Conservation (phyloP, 2,888 invertebrate species). For the Drosophila crucigera region DNA sequence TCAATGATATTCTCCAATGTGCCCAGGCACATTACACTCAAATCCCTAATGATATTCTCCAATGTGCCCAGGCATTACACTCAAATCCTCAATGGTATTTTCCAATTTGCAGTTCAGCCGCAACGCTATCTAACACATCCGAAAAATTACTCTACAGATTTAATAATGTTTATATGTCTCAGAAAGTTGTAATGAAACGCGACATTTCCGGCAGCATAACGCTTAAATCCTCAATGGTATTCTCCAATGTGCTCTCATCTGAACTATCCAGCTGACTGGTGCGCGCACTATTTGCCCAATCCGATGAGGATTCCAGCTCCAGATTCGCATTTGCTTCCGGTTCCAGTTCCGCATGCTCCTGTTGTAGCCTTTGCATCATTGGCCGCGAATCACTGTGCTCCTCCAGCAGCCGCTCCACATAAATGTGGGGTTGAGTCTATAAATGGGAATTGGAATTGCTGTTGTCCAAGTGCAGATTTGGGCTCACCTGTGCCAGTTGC, state of each 20-base stretch:
- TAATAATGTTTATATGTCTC: conserved; percentile 18
- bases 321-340: conserved; percentile 39
- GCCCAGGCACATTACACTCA: not conserved
- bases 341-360: conserved; percentile 31
- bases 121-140: not conserved
- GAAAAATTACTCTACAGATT: conserved; percentile 63
- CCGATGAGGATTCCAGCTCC: conserved; percentile 84
- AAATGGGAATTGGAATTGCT: not conserved
- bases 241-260: conserved; percentile 87
- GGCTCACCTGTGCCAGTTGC: conserved; percentile 52
- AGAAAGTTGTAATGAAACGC: conserved; percentile 87
- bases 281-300: conserved; percentile 88
- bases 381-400: not conserved
- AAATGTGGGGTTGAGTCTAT: conserved; percentile 58
- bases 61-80: conserved; percentile 70
- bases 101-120: not conserved
- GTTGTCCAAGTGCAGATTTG: not conserved
- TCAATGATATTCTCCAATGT: not conserved
- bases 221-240: conserved; percentile 87
- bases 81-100: conserved; percentile 86
- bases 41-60: not conserved
- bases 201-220: conserved; percentile 87
- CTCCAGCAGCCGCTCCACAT: conserved; percentile 48
- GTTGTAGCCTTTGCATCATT: not conserved
- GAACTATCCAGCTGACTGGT: conserved; percentile 88